Evolutionary conservation across 2,113 vertebrate genomes (phyloP).

Genomic region (Leucoraja erinaceus): DNA sequence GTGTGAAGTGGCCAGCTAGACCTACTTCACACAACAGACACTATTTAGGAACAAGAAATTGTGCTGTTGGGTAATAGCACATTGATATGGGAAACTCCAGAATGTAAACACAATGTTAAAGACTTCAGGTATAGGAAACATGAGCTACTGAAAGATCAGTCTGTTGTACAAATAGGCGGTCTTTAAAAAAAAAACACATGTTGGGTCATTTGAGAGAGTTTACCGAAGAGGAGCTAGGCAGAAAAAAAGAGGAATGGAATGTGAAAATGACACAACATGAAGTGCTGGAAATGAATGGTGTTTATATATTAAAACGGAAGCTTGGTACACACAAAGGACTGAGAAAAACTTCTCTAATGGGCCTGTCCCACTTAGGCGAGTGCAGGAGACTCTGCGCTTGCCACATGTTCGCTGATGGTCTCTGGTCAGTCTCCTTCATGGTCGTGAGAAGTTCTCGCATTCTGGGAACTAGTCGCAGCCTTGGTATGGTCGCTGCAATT

Average conservation of each 20-base stretch:
- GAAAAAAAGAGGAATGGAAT: not conserved
- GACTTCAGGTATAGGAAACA: not conserved
- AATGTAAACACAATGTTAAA: not conserved
- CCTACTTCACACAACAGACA: not conserved
- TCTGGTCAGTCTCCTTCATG: too few species aligned
- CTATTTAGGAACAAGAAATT: not conserved
- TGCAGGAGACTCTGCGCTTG: too few species aligned
- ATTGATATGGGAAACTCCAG: not conserved
- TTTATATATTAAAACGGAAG: not conserved
- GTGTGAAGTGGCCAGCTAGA: not conserved
- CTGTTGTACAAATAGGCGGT: not conserved
- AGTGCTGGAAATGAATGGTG: not conserved
- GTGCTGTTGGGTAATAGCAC: not conserved
- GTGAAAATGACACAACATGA: not conserved
- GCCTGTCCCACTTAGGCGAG: too few species aligned
- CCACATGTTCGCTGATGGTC: too few species aligned
- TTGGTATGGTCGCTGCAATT: too few species aligned
- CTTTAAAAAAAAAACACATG: not conserved
- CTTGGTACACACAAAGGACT: not conserved
- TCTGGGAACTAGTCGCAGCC: too few species aligned
- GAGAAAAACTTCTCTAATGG: not conserved
- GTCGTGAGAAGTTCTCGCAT: too few species aligned
- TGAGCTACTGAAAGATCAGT: not conserved
- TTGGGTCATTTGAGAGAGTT: not conserved
- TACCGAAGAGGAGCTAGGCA: not conserved